Percentiles rank a stretch among this genome's conserved stretches.
Conservation (phyloP, 2,888 invertebrate genomes). For the Axea sp. region DNA sequence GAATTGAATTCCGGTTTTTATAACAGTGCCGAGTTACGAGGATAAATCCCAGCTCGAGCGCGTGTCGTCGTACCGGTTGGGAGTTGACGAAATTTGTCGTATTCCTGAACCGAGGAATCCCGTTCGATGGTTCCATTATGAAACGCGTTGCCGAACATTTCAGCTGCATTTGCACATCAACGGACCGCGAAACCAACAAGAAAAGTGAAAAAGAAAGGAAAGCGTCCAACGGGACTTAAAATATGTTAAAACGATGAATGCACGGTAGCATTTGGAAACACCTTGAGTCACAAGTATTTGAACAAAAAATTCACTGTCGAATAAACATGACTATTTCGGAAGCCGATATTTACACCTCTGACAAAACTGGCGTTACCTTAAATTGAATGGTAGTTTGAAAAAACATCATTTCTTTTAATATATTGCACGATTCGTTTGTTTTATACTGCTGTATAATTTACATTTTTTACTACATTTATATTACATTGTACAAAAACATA, state of each 20-base stretch:
- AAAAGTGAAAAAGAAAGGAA: conserved; percentile 37
- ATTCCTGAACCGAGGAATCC: conserved; percentile 39
- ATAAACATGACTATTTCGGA: conserved; percentile 3
- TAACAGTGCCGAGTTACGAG: conserved; percentile 36
- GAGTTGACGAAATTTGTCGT: conserved; percentile 47
- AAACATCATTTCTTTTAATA: no score
- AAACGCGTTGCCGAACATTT: conserved; percentile 26
- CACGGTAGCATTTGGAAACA: conserved; percentile 25
- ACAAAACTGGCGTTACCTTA: no score
- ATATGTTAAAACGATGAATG: conserved; percentile 30
- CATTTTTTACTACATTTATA: no score
- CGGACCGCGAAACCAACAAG: no score
- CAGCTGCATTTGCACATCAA: conserved; percentile 37
- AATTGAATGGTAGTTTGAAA: no score
- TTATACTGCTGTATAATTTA: no score
- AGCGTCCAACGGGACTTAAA: conserved; percentile 30
- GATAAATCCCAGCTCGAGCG: conserved; percentile 20
- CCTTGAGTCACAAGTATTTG: conserved; percentile 34
- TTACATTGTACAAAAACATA: no score
- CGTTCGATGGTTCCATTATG: conserved; percentile 48
- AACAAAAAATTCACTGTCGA: conserved; percentile 19
- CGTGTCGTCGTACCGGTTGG: conserved; percentile 28
- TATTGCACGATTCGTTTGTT: no score
- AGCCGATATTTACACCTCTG: background rate
- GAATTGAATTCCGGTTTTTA: conserved; percentile 57